These are phyloP conservation scores for Sceloporus undulatus DNA, from an alignment of 2,113 vertebrate genomes.

Conservation along the genomic window DNA sequence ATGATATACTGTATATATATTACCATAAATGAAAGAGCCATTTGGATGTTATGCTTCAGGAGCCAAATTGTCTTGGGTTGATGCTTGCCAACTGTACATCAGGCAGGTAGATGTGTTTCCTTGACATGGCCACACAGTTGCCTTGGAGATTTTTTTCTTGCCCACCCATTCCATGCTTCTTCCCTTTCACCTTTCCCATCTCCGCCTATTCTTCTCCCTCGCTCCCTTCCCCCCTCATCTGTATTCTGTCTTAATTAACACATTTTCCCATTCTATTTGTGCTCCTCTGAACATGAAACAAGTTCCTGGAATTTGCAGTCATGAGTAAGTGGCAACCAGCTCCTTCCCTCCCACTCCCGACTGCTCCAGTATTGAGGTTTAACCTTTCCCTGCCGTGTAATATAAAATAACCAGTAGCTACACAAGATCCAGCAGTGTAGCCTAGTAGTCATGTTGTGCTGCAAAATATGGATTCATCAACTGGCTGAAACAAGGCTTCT, in stretches of 20 bases:
- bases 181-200: background rate
- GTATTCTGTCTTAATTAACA: slow-evolving; percentile 36
- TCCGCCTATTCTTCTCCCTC: background rate
- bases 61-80: background rate
- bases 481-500: background rate
- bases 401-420: background rate
- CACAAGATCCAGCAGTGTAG: background rate
- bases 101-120: background rate
- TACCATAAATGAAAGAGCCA: too few relatives aligned
- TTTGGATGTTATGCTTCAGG: background rate
- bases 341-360: slow-evolving; percentile 41
- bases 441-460: too few relatives aligned
- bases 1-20: too few relatives aligned
- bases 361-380: slow-evolving; percentile 18
- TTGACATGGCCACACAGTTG: too few relatives aligned
- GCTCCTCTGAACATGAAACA: slow-evolving; percentile 41
- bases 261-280: slow-evolving; percentile 32
- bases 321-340: slow-evolving; percentile 40
- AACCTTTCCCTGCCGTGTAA: slow-evolving; percentile 13
- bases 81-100: background rate
- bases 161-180: background rate
- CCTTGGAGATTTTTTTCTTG: background rate
- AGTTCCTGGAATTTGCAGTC: slow-evolving; percentile 42
- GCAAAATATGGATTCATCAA: background rate
- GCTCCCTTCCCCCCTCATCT: slow-evolving; percentile 6